Percentiles rank a stretch among this genome's conserved stretches.
phyloP scores from a whole-genome alignment of 2,113 vertebrate species.

The Nesospiza acunhae region DNA sequence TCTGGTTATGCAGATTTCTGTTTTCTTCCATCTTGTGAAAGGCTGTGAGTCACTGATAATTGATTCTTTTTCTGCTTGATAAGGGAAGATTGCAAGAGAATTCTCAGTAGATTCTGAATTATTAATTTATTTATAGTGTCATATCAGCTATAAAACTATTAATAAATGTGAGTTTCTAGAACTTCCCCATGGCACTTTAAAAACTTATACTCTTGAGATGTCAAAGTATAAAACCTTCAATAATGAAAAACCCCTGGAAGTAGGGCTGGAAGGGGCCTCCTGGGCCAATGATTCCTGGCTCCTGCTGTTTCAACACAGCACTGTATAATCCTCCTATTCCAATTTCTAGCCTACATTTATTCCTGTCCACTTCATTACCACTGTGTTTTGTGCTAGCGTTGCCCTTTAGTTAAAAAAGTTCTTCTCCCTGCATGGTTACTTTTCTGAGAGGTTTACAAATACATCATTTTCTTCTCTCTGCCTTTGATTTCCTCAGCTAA shows the following conservation, averaged over 20 bases:
- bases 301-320: neutral
- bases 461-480: neutral
- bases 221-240: constrained; percentile 42
- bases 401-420: constrained; percentile 13
- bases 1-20: neutral
- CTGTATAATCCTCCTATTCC: neutral
- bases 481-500: neutral
- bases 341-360: constrained; percentile 13
- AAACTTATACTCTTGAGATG: constrained; percentile 48
- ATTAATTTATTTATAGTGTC: constrained; percentile 68
- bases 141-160: constrained; percentile 56
- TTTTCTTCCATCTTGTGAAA: neutral
- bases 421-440: neutral
- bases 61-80: constrained; percentile 3
- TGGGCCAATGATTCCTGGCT: constrained; percentile 26
- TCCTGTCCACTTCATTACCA: constrained; percentile 18
- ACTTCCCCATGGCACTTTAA: constrained; percentile 43
- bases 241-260: constrained; percentile 49
- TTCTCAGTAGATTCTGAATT: constrained; percentile 50
- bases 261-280: constrained; percentile 48
- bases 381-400: constrained; percentile 7
- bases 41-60: neutral
- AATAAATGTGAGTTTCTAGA: constrained; percentile 57
- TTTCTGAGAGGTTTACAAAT: neutral
- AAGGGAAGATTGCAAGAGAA: constrained; percentile 20